Evolutionary conservation across 2,113 vertebrate genomes (phyloP).

Genomic region (Crotalus viridis): DNA sequence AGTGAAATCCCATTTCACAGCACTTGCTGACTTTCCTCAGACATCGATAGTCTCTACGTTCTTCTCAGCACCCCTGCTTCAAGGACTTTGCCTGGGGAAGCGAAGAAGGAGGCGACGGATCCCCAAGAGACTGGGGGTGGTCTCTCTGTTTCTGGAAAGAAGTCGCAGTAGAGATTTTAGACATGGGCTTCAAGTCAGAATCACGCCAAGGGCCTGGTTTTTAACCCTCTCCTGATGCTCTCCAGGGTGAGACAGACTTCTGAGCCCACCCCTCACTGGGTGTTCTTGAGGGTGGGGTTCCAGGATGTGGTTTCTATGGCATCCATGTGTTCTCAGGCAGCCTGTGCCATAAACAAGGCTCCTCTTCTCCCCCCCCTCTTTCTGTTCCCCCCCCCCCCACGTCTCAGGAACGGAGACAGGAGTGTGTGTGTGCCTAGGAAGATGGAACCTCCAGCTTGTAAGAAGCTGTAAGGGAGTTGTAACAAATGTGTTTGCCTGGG

Average conservation of each 20-base stretch:
- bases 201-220: constrained; percentile 8
- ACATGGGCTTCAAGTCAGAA: constrained; percentile 4
- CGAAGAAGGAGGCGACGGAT: background rate
- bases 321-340: constrained; percentile 25
- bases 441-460: background rate
- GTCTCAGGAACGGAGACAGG: background rate
- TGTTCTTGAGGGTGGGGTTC: constrained; percentile 17
- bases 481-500: background rate
- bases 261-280: background rate
- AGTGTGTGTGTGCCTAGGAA: background rate
- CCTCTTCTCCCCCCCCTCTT: background rate
- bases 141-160: background rate
- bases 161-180: background rate
- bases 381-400: background rate
- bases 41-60: background rate
- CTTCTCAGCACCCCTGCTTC: background rate
- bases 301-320: constrained; percentile 20
- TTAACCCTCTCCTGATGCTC: constrained; percentile 26
- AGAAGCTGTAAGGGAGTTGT: background rate
- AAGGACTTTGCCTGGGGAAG: background rate
- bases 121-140: background rate
- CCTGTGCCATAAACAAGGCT: background rate
- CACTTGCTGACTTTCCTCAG: background rate
- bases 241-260: background rate
- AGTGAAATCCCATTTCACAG: background rate